Evolutionary conservation across 2,888 invertebrate genomes (phyloP).

Genomic region (Drosophila cracens): DNA sequence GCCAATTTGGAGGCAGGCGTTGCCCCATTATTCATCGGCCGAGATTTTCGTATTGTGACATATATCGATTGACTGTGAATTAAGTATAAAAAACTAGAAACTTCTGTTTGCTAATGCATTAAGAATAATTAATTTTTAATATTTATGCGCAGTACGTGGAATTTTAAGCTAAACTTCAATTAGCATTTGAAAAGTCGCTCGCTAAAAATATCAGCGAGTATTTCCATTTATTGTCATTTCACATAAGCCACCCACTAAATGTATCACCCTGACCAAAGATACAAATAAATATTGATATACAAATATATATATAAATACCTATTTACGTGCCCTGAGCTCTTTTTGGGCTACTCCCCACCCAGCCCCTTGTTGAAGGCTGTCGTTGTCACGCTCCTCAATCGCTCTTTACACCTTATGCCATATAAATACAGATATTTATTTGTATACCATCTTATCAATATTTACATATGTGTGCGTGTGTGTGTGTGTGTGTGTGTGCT

Average conservation of each 20-base stretch:
- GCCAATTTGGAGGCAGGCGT: constrained; percentile 27
- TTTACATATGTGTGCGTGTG: constrained; percentile 72
- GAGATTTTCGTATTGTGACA: constrained; percentile 56
- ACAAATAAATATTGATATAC: constrained; percentile 13
- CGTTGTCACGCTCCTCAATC: constrained; percentile 34
- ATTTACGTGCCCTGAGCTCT: constrained; percentile 36
- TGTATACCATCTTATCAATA: constrained; percentile 66
- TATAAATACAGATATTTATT: constrained; percentile 8
- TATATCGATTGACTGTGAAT: constrained; percentile 63
- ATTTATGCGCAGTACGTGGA: constrained; percentile 47
- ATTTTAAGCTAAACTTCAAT: constrained; percentile 62
- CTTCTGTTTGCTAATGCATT: constrained; percentile 66
- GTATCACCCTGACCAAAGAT: constrained; percentile 42
- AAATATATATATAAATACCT: constrained; percentile 7
- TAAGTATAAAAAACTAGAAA: background rate
- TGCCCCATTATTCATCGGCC: constrained; percentile 64
- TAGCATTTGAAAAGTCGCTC: constrained; percentile 62
- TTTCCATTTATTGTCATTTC: constrained; percentile 58
- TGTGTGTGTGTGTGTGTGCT: constrained; percentile 9
- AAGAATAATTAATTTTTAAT: constrained; percentile 63
- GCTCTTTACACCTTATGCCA: constrained; percentile 19
- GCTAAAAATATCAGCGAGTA: constrained; percentile 55
- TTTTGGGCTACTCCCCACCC: background rate
- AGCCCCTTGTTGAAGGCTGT: constrained; percentile 44
- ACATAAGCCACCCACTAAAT: constrained; percentile 47